Evolutionary conservation across 2,113 vertebrate genomes (phyloP).

Genomic region (Dicaeum eximium): DNA sequence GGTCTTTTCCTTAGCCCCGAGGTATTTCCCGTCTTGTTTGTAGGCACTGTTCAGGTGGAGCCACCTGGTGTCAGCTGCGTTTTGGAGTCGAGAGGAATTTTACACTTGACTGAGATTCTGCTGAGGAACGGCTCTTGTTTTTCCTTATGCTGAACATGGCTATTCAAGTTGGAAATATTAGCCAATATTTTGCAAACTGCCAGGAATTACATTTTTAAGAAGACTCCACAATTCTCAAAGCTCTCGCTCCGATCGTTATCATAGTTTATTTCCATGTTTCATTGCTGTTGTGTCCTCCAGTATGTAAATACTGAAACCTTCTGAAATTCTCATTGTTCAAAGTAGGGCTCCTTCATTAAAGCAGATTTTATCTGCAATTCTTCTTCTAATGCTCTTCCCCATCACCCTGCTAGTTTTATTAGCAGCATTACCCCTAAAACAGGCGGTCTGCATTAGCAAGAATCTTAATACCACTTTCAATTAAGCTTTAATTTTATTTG

Average conservation of each 20-base stretch:
- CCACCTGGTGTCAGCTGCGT: neutral
- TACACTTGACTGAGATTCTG: neutral
- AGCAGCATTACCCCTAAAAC: neutral
- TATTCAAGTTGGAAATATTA: neutral
- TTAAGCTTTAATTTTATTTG: neutral
- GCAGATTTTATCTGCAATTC: neutral
- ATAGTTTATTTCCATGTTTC: neutral
- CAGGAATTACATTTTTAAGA: neutral
- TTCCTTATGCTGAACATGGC: neutral
- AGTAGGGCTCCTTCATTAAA: neutral
- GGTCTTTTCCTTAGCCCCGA: neutral
- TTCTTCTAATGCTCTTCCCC: neutral
- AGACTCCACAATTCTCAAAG: neutral
- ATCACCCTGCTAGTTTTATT: neutral
- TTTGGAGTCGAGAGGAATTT: neutral
- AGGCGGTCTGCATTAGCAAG: constrained; percentile 7
- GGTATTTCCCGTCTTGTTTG: neutral
- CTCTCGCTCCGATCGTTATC: neutral
- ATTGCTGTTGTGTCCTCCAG: neutral
- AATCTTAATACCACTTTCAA: neutral
- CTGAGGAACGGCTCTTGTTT: neutral
- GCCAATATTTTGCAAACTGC: neutral
- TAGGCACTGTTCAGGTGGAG: neutral
- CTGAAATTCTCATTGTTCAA: neutral
- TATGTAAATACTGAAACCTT: neutral